Evolutionary conservation across 2,113 vertebrate species (phyloP), one percentile per base, ranked within the genome.

Genomic region (Nematolebias whitei): DNA sequence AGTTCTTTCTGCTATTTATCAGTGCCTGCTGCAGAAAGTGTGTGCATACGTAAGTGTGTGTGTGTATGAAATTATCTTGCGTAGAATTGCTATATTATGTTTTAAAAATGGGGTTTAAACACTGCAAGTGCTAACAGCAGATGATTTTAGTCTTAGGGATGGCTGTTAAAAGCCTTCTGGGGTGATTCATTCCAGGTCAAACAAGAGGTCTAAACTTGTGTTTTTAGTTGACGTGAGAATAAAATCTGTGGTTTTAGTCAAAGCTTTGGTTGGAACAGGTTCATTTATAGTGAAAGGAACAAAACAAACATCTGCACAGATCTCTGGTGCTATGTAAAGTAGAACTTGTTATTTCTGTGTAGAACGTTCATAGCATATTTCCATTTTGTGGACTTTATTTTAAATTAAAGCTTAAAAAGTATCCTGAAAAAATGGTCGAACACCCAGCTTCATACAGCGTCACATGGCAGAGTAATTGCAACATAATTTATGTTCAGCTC

Each of bases 1-100:
- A 66, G 70, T 38, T 80, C 76, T 64, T 76, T 63, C 61, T 68
- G 76, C 66, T 73, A 68, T 84, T 63, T 74, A 84, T 83, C 78
- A 75, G 29, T 52, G 72, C 59, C 54, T 57, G 63, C 76, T 69
- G 60, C 52, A 0, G 39, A 68, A 68, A 23, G 39, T 48, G 68
- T 58, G 58, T 57, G 23, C 24, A 54, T 50, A 52, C 57, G 51
- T 2, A 16, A 5, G 51, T 47, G 41, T 18, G 35, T 44, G 5
- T 47, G 13, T 32, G 50, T 2, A 15, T 35, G 20, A 44, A 50
- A 44, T 53, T 38, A 29, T 29, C 43, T 67, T 61, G 15, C 62
- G 9, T 16, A 19, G 14, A 51, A 0, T 5, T 41, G 40, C 54
- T 26, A 15, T n/a, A 32, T 9, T 2, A 8, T 35, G 32, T 35